Evolutionary conservation across 30 jellyfish, hydroid and myxozoan species (phyloP), one percentile per base, ranked within the genome.

Genomic region (Euphysa ruthae): DNA sequence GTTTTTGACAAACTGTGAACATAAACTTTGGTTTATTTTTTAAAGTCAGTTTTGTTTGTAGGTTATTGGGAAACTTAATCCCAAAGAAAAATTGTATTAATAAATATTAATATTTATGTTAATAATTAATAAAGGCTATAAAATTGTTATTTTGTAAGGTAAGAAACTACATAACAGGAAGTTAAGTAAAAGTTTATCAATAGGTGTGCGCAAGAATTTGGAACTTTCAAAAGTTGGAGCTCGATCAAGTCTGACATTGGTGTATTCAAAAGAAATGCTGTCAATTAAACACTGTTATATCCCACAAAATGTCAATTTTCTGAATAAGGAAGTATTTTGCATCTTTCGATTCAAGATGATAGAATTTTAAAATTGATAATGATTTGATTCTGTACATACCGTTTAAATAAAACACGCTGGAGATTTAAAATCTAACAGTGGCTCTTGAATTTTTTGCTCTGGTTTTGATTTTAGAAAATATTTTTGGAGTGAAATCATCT

Each of bases 381-480:
- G 42, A n/a, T 63, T 6, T 2, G 77, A 32, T 29, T 34, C 5
- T 29, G 77, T 63, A 24, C 77, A 33, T 63, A 26, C 77, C 71
- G 24, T 63, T 63, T 63, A 8, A 46, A 46, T 46, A 46, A 46
- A 32, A 8, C 21, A 13, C 20, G 77, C 30, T 32, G 35, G 38
- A 4, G 70, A 0, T 10, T 43, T 12, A 29, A 63, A 46, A 8
- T 46, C 23, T 46, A 29, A 46, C 44, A 63, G 42, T 46, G 29
- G 22, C 58, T 42, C 21, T 42, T 29, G 30, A 63, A 33, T 63
- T 63, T 30, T 4, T 35, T 30, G 71, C 71, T 32, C 77, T 63
- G 8, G 62, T 32, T 31, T 63, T 63, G 18, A 63, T 63, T 63
- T 63, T 32, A 4, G 42, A 19, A 18, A 63, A 16, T 32, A 63